Evolutionary conservation across 2,113 vertebrate genomes (phyloP).

Genomic region (Burhinus oedicnemus): DNA sequence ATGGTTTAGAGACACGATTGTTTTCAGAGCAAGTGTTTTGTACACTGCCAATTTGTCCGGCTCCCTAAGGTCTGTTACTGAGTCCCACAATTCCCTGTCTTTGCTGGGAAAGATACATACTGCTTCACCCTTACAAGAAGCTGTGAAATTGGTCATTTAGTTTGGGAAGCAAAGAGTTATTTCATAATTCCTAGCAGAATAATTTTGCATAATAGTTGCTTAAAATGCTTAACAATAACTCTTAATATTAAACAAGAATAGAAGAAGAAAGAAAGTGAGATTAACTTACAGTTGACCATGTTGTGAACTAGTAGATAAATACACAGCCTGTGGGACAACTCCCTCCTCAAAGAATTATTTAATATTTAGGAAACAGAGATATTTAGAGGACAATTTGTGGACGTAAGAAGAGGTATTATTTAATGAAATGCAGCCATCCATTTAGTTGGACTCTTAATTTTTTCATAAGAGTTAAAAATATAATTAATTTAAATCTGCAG

Average conservation of each 20-base stretch:
- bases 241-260: not conserved
- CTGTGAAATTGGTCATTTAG: not conserved
- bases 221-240: not conserved
- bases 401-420: not conserved
- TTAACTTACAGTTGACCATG: not conserved
- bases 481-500: not conserved
- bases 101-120: not conserved
- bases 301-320: not conserved
- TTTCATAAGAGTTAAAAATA: not conserved
- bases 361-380: not conserved
- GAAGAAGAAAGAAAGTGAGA: not conserved
- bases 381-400: not conserved
- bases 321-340: not conserved
- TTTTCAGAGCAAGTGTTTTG: constrained; percentile 53
- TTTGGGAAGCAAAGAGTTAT: not conserved
- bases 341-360: not conserved
- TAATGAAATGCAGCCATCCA: not conserved
- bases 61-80: not conserved
- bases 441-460: not conserved
- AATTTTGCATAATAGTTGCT: not conserved
- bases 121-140: not conserved
- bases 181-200: not conserved
- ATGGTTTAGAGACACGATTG: constrained; percentile 34
- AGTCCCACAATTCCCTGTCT: not conserved
- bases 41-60: constrained; percentile 51